Evolutionary conservation across 1,140 invertebrate species (phyloP), one percentile per base, ranked within the genome.

Genomic region (Pseudomyrmex dendroicus): DNA sequence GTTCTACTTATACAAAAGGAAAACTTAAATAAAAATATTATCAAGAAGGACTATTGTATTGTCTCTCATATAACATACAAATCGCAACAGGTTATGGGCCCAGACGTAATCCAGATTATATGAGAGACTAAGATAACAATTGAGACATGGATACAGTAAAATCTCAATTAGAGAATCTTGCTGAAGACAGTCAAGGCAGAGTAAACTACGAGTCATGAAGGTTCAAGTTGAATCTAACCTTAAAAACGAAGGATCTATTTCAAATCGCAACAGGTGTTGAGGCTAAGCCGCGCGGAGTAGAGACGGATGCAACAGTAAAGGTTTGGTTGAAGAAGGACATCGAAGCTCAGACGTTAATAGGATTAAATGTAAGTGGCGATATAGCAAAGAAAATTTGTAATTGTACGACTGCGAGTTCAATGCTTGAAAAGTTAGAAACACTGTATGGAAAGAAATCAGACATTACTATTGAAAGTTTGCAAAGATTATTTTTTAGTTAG

Each of bases 391-490:
- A 86, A 74, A 87, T 87, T 59, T 63, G 63, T 62, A 86, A 82
- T 52, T 87, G 83, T 59, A 88, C n/a, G 15, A 57, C 77, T 1
- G 84, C 88, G 7, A 3, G 48, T 46, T 12, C 25, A 20, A 90
- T 90, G 89, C 13, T 85, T 1, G 12, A 78, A 1, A 89, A 87
- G 67, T 61, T 90, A 67, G 66, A 87, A 12, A 68, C 50, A 0
- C 46, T 90, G 2, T 90, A 90, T 74, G 82, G 52, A 1, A 85
- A 77, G 22, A 90, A 87, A 68, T 82, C 78, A n/a, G 74, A 87
- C 35, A 20, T 82, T 2, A 84, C 62, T 10, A 17, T 85, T 25
- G 85, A 87, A 73, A 52, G 57, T 22, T 73, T 89, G 8, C 85
- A 86, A 67, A 83, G 78, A 82, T 22, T 59, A 25, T 90, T 89